phyloP scores from a whole-genome alignment of 1,140 invertebrate genomes.

The Brachionus paranguensis region DNA sequence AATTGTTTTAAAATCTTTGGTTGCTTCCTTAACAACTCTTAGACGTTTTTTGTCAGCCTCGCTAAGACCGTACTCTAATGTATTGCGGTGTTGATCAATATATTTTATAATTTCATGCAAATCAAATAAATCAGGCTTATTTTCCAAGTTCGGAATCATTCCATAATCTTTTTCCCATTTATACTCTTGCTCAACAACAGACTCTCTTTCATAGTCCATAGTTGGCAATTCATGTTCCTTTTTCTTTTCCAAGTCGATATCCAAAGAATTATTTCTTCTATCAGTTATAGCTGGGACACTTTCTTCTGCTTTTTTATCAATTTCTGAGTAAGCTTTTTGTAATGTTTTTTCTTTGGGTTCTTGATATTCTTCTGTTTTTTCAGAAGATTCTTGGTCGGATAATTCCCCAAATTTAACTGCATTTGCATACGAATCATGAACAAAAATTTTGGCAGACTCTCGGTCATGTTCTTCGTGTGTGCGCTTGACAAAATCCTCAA shows the following conservation, averaged over 20 bases:
- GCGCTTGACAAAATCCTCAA: not conserved
- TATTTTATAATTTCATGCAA: not conserved
- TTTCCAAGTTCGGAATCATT: not conserved
- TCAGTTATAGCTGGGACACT: not conserved
- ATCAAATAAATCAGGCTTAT: not conserved
- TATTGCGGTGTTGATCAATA: not conserved
- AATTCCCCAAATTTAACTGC: not conserved
- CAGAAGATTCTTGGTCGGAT: not conserved
- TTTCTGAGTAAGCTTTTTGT: not conserved
- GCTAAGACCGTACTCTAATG: not conserved
- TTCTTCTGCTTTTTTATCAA: not conserved
- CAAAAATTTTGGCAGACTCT: not conserved
- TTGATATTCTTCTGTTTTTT: not conserved
- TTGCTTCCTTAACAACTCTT: not conserved
- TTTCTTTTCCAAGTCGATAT: not conserved
- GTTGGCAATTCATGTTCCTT: not conserved
- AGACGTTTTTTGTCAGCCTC: not conserved
- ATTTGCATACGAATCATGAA: not conserved
- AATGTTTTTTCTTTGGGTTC: not conserved
- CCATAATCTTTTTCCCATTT: conserved; percentile 28
- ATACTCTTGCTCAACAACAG: not conserved
- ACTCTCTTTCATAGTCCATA: not conserved
- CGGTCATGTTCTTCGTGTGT: conserved; percentile 2
- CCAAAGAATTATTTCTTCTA: not conserved
- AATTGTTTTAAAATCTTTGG: conserved; percentile 2